Base-by-base conservation (phyloP, 2,113 vertebrate species). In the Osmerus eperlanus region DNA sequence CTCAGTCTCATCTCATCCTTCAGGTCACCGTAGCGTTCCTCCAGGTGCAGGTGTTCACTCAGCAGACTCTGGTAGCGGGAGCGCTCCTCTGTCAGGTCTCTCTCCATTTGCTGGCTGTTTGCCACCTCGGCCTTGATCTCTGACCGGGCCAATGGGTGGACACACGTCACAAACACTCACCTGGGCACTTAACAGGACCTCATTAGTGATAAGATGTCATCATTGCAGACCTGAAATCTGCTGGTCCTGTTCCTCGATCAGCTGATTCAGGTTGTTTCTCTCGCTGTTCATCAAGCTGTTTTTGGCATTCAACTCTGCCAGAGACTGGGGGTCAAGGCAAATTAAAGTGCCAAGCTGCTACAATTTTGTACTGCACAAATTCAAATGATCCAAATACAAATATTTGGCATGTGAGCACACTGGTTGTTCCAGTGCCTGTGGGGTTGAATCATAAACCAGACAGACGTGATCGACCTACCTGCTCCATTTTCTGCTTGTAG, bases 1-100 rank as follows among this genome's bases (percentile, higher is more conserved):
- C 87, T 91, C 3, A 91, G 54, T 58, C 88, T 90, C 91, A 94
- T 93, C 72, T 99, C 94, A 41, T 97, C 95, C 84, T 92, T 94
- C 67, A 97, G 90, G 63, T 97, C 95, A 69, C 90, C 93, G 1
- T 97, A 95, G 0, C 90, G 93, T 77, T 96, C 95, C 85, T 99
- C 95, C 63, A 99, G 83, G 52, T 94, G 92, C 80, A 95, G 94
- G 85, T 97, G 94, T 78, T 98, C 96, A 72, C 94, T 94, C 75
- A 99, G 92, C 72, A 99, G 94, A 87, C 92, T 95, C 89, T 98
- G 96, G 82, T 98, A 98, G 63, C 94, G 93, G 19, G 93, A 81
- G 18, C 96, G 90, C 41, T 98, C 96, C 25, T 96, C 96, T 0
- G 91, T 92, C 78, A 99, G 88, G 55, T 96, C 94, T 0, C 92